These are phyloP conservation scores for Zaprionus lineosus DNA, from an alignment of 2,888 invertebrate genomes.

Conservation along the genomic window DNA sequence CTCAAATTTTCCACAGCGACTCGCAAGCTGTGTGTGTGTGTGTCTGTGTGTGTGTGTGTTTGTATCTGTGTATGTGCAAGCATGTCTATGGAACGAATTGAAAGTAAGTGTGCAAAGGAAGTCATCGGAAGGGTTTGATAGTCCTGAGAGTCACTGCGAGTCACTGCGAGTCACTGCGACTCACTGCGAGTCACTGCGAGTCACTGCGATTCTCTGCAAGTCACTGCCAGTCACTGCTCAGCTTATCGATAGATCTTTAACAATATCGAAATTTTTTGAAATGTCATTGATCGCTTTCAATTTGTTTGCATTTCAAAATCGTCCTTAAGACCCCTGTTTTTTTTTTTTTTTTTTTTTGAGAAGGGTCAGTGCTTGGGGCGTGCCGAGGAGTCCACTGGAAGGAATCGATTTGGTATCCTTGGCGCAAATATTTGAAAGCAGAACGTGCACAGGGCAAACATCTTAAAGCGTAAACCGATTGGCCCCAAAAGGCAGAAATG, in stretches of 20 bases:
- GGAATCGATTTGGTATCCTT: background rate
- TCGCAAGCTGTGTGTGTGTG: constrained; percentile 3
- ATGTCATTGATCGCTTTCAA: background rate
- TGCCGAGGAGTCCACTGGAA: background rate
- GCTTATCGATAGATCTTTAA: background rate
- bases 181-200: background rate
- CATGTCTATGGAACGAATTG: constrained; percentile 4
- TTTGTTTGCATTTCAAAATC: too few species aligned
- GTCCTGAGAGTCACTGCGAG: constrained; percentile 1
- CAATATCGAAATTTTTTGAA: background rate
- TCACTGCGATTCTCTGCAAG: background rate
- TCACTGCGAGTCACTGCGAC: background rate
- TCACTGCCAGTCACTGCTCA: background rate
- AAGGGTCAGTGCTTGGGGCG: constrained; percentile 3
- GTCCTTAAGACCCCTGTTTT: too few species aligned
- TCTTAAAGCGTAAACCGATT: constrained; percentile 37
- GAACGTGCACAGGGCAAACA: constrained; percentile 26
- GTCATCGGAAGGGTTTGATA: constrained; percentile 6
- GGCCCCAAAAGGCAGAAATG: constrained; percentile 26
- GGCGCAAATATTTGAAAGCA: constrained; percentile 22
- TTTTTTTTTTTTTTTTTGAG: background rate
- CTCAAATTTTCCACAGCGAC: constrained; percentile 42
- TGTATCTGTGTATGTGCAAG: constrained; percentile 4
- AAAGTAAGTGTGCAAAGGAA: constrained; percentile 10
- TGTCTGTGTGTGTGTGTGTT: constrained; percentile 8